Percentiles rank a stretch among this genome's conserved stretches.
phyloP scores from a whole-genome alignment of 2,888 invertebrate species.

The Microdon myrmicae region DNA sequence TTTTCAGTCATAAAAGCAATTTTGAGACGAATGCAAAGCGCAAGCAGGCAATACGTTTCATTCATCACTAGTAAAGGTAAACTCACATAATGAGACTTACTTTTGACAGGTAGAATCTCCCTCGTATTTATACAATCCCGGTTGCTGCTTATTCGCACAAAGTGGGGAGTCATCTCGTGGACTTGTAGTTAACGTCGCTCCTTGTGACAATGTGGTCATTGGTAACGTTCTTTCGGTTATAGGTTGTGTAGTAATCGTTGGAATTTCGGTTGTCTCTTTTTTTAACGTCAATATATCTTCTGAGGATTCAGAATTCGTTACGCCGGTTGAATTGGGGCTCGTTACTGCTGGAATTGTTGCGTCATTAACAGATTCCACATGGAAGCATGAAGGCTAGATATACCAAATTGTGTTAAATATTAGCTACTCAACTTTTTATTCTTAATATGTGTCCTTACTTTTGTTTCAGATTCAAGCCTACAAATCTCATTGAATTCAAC shows the following conservation, averaged over 20 bases:
- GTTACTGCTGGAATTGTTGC: constrained; percentile 4
- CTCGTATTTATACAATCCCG: constrained; percentile 27
- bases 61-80: too few relatives aligned
- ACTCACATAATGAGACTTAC: too few relatives aligned
- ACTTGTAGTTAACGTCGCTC: constrained; percentile 1
- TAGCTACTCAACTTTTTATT: too few relatives aligned
- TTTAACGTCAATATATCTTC: constrained; percentile 2
- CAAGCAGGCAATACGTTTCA: too few relatives aligned
- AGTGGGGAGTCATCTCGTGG: constrained; percentile 33
- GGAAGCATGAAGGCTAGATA: constrained; percentile 21
- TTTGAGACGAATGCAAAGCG: too few relatives aligned
- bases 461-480: too few relatives aligned
- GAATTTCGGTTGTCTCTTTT: constrained; percentile 9
- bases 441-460: too few relatives aligned
- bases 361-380: neutral
- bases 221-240: neutral
- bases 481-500: constrained; percentile 40
- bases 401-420: neutral
- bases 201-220: neutral
- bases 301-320: constrained; percentile 4
- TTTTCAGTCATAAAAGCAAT: too few relatives aligned
- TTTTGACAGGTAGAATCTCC: constrained; percentile 51
- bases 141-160: constrained; percentile 23
- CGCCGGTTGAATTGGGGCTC: neutral
- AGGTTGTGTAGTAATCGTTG: neutral